These are phyloP conservation scores for Eidolon dupreanum DNA, from an alignment of 2,797 vertebrate genomes.

Conservation along the genomic window DNA sequence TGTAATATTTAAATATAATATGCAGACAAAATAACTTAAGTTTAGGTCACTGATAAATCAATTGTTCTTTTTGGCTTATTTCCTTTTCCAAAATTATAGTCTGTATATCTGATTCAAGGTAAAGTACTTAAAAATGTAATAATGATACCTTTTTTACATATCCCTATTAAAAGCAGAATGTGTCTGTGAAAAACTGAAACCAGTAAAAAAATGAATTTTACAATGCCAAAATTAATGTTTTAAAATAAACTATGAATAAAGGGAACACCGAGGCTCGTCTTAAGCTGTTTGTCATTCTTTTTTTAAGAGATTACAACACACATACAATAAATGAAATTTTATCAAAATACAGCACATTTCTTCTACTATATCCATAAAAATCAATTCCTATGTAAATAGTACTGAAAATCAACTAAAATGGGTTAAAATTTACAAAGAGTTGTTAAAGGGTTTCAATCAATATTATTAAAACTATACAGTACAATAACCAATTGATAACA, in stretches of 20 bases:
- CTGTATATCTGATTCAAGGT: conserved; percentile 70
- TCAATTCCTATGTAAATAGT: conserved; percentile 88
- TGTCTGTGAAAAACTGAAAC: conserved; percentile 60
- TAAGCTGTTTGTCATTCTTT: conserved; percentile 84
- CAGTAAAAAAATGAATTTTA: conserved; percentile 74
- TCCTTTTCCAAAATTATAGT: conserved; percentile 77
- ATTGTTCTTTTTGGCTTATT: conserved; percentile 73
- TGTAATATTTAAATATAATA: conserved; percentile 75
- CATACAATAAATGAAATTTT: conserved; percentile 87
- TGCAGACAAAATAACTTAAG: conserved; percentile 74
- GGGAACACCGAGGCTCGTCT: conserved; percentile 80
- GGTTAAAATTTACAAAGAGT: conserved; percentile 92
- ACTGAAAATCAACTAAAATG: conserved; percentile 87
- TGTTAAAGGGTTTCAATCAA: conserved; percentile 93
- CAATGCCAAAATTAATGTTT: conserved; percentile 77
- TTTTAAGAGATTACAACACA: conserved; percentile 84
- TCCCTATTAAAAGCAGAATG: conserved; percentile 81
- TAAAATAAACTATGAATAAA: conserved; percentile 78
- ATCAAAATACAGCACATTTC: conserved; percentile 89
- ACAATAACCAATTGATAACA: conserved; percentile 91
- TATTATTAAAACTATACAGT: conserved; percentile 89
- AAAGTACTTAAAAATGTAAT: conserved; percentile 59
- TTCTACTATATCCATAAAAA: conserved; percentile 88
- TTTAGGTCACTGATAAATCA: conserved; percentile 82
- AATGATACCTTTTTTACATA: conserved; percentile 63